phyloP scores from a whole-genome alignment of 1,140 invertebrate species.

The Sipha flava region DNA sequence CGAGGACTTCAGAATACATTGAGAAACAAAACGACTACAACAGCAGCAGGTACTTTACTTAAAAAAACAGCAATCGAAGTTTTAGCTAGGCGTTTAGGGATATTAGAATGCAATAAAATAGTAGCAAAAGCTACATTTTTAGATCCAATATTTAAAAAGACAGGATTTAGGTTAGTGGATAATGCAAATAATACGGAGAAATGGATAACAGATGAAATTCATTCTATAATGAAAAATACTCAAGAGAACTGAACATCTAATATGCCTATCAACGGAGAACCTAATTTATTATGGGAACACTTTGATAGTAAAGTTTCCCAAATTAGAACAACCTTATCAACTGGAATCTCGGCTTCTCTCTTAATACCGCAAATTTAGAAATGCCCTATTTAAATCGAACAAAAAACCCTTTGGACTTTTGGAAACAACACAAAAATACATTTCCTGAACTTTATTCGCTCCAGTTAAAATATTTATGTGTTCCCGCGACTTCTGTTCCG shows the following conservation, averaged over 20 bases:
- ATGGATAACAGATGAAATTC: slow-evolving; percentile 3
- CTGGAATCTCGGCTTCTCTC: background rate
- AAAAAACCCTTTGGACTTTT: slow-evolving; percentile 38
- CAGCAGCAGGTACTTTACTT: background rate
- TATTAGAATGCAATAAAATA: background rate
- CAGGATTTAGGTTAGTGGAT: background rate
- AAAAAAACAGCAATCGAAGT: background rate
- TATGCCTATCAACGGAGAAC: background rate
- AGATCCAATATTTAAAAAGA: background rate
- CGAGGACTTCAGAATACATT: background rate
- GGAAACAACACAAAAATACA: slow-evolving; percentile 40
- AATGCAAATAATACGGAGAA: background rate
- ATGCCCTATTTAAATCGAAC: background rate
- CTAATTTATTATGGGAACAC: slow-evolving; percentile 5
- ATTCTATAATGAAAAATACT: background rate
- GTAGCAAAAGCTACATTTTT: slow-evolving; percentile 5
- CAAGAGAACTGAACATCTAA: background rate
- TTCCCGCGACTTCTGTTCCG: slow-evolving; percentile 14
- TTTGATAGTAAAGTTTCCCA: background rate
- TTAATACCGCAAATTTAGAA: background rate
- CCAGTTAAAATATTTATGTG: background rate
- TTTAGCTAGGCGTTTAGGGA: background rate
- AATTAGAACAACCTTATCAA: background rate
- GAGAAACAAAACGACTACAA: background rate
- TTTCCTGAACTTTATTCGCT: slow-evolving; percentile 36